A percentile compares a stretch with the other conserved stretches of the same genome.
phyloP scores from a whole-genome alignment of 2,113 vertebrate genomes.

The Halichoeres trimaculatus region DNA sequence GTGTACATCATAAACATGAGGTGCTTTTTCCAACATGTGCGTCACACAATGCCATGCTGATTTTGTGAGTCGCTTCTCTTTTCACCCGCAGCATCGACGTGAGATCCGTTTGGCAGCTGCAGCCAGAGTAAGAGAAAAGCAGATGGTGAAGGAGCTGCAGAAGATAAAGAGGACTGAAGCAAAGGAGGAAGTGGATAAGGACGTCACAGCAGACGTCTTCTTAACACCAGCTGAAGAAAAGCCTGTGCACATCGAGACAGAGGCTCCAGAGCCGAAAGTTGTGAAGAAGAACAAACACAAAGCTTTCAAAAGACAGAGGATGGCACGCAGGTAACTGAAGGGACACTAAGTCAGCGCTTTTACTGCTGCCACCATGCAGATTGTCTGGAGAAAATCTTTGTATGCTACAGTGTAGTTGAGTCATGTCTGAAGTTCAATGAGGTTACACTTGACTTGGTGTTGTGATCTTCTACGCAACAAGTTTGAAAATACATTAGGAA shows the following conservation, averaged over 20 bases:
- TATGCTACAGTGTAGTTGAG: too few relatives aligned
- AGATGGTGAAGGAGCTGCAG: constrained; percentile 91
- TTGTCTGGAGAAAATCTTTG: too few relatives aligned
- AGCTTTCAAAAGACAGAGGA: constrained; percentile 88
- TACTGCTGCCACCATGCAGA: neutral
- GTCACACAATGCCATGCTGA: neutral
- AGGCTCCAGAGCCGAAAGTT: constrained; percentile 82
- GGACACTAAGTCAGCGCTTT: constrained; percentile 21
- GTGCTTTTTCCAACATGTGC: neutral
- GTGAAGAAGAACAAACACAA: constrained; percentile 88
- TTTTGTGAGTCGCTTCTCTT: neutral
- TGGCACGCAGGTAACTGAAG: constrained; percentile 53
- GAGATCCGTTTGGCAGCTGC: constrained; percentile 86
- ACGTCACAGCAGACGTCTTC: constrained; percentile 93
- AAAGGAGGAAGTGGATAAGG: constrained; percentile 80
- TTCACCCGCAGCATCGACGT: constrained; percentile 86
- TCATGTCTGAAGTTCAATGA: too few relatives aligned
- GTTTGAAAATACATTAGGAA: neutral
- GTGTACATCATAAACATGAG: neutral
- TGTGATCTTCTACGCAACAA: too few relatives aligned
- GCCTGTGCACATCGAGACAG: constrained; percentile 81
- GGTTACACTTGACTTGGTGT: too few relatives aligned
- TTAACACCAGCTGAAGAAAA: constrained; percentile 87
- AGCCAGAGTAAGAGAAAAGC: constrained; percentile 89
- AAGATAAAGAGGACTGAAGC: constrained; percentile 84